Evolutionary conservation across 2,888 invertebrate species (phyloP).

Genomic region (Rotaria macrura): DNA sequence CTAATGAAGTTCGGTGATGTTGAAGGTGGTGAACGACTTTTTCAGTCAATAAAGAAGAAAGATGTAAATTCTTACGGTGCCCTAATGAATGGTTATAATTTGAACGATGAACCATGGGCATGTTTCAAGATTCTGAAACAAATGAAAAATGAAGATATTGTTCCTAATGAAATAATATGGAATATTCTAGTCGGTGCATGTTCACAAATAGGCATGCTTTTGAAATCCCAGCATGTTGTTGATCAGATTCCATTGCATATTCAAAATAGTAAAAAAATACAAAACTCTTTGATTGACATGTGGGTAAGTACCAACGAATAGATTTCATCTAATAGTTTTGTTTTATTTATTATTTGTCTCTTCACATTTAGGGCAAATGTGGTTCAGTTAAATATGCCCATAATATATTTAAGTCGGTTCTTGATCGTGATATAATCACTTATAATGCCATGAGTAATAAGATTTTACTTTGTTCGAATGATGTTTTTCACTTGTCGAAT

Average conservation of each 20-base stretch:
- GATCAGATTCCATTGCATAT: neutral
- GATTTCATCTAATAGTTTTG: neutral
- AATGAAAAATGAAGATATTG: neutral
- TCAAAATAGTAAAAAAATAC: too few relatives aligned
- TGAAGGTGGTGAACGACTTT: neutral
- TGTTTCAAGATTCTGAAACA: too few relatives aligned
- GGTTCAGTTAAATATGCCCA: neutral
- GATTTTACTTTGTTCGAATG: neutral
- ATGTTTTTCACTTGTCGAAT: neutral
- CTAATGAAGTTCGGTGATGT: neutral
- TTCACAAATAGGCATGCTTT: neutral
- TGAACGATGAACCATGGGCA: too few relatives aligned
- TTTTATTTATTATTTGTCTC: too few relatives aligned
- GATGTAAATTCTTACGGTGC: neutral
- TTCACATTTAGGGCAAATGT: neutral
- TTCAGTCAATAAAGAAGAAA: neutral
- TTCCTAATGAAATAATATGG: neutral
- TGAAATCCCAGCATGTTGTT: neutral
- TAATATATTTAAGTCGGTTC: neutral
- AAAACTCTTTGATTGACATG: too few relatives aligned
- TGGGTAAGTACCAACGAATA: neutral
- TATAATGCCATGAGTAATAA: neutral
- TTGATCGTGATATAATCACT: neutral
- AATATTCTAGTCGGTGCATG: neutral
- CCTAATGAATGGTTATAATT: neutral